Evolutionary conservation across 2,113 vertebrate species (phyloP).

Genomic region (Camarhynchus parvulus): DNA sequence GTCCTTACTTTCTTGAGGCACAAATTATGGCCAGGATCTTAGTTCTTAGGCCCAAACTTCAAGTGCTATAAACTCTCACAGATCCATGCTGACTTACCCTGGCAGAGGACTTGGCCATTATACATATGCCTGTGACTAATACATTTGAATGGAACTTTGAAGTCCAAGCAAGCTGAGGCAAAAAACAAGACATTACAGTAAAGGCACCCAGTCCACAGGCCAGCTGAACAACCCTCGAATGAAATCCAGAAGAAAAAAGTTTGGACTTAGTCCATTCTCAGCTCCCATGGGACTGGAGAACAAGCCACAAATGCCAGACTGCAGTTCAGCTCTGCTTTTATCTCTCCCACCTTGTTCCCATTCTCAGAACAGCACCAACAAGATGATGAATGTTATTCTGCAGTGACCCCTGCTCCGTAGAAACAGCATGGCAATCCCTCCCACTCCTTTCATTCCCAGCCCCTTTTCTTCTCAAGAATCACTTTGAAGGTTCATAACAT

Average conservation of each 20-base stretch:
- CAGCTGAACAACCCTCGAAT: conserved; percentile 20
- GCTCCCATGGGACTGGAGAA: not conserved
- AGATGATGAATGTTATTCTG: conserved; percentile 60
- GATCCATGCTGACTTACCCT: not conserved
- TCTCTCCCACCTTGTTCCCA: conserved; percentile 60
- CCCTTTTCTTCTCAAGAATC: conserved; percentile 55
- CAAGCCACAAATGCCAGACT: conserved; percentile 12
- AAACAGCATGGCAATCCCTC: conserved; percentile 31
- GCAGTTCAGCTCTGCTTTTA: conserved; percentile 29
- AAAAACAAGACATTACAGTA: conserved; percentile 15
- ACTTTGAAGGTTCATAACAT: conserved; percentile 68
- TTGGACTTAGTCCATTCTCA: not conserved
- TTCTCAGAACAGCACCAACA: conserved; percentile 28
- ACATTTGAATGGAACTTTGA: not conserved
- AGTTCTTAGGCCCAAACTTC: not conserved
- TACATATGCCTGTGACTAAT: not conserved
- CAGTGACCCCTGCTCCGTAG: conserved; percentile 19
- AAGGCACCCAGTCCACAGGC: not conserved
- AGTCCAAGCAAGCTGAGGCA: not conserved
- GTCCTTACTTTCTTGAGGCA: not conserved
- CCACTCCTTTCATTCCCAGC: conserved; percentile 32
- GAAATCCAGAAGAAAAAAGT: conserved; percentile 24
- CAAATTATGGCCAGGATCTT: not conserved
- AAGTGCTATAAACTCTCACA: not conserved
- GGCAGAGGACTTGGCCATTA: not conserved